Percentiles rank a stretch among this genome's conserved stretches.
Evolutionary conservation across 2,888 invertebrate genomes (phyloP).

Genomic region (Hyposoter dolosus): DNA sequence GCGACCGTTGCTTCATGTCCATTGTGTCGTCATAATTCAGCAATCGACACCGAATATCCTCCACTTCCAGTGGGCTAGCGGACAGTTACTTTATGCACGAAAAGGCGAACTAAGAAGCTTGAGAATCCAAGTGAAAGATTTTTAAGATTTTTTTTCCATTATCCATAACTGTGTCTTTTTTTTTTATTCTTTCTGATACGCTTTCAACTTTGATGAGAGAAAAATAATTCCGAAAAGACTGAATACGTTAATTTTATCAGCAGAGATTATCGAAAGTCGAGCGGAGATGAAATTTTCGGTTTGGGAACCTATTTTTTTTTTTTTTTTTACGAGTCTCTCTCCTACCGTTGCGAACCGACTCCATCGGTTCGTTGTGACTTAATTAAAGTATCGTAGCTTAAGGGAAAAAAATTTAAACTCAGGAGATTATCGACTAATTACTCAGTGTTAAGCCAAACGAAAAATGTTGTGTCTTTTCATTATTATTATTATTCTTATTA

Average conservation of each 20-base stretch:
- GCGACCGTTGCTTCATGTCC: constrained; percentile 71
- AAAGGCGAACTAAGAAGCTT: background rate
- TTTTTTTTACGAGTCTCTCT: background rate
- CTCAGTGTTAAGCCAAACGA: background rate
- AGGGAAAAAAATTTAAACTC: background rate
- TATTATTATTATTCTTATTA: background rate
- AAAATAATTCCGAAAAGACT: background rate
- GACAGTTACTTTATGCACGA: background rate
- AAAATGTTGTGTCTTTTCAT: background rate
- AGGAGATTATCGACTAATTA: background rate
- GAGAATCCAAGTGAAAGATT: constrained; percentile 2
- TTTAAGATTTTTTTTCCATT: background rate
- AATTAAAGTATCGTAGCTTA: background rate
- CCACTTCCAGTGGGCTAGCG: constrained; percentile 69
- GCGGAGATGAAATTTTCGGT: background rate
- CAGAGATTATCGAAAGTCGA: background rate
- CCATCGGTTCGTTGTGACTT: background rate
- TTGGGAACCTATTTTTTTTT: background rate
- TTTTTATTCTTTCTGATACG: background rate
- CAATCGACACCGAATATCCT: constrained; percentile 76
- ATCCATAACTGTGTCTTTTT: background rate
- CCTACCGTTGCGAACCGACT: background rate
- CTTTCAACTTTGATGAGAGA: background rate
- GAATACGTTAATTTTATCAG: background rate
- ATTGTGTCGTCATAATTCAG: constrained; percentile 73